Evolutionary conservation across 2,888 invertebrate species (phyloP).

Genomic region (Teleogryllus oceanicus): DNA sequence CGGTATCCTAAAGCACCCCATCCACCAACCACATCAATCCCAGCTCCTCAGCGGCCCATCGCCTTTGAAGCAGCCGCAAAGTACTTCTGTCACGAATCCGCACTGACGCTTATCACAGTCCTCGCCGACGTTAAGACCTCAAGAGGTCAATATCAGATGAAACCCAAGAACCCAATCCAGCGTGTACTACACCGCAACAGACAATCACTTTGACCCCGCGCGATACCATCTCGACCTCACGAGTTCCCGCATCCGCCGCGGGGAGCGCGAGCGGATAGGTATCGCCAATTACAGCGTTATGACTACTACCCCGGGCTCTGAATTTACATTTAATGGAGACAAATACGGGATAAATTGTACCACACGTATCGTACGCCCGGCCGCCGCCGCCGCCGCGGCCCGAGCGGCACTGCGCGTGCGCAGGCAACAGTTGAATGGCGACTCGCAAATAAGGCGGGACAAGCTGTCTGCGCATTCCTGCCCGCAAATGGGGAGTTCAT

Average conservation of each 20-base stretch:
- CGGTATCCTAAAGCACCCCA: too few species aligned
- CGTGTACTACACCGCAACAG: not conserved
- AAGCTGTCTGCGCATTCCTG: not conserved
- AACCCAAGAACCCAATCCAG: too few species aligned
- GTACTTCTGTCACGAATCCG: too few species aligned
- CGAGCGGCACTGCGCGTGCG: not conserved
- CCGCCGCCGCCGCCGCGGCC: not conserved
- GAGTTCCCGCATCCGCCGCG: not conserved
- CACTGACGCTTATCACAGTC: too few species aligned
- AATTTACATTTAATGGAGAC: conserved; percentile 18
- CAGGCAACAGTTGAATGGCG: not conserved
- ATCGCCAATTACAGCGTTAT: not conserved
- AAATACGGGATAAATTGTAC: conserved; percentile 2
- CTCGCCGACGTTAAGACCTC: too few species aligned
- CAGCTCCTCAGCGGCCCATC: too few species aligned
- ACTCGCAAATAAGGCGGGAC: not conserved
- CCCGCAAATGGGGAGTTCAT: not conserved
- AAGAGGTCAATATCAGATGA: too few species aligned
- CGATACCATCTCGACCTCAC: not conserved
- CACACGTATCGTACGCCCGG: not conserved
- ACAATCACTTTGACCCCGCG: not conserved
- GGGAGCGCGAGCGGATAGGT: not conserved
- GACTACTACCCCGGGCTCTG: not conserved
- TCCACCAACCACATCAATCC: too few species aligned
- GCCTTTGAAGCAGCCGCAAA: too few species aligned